Base-by-base conservation (phyloP, 1,140 invertebrate species). In the Pachypeltis micranthus region DNA sequence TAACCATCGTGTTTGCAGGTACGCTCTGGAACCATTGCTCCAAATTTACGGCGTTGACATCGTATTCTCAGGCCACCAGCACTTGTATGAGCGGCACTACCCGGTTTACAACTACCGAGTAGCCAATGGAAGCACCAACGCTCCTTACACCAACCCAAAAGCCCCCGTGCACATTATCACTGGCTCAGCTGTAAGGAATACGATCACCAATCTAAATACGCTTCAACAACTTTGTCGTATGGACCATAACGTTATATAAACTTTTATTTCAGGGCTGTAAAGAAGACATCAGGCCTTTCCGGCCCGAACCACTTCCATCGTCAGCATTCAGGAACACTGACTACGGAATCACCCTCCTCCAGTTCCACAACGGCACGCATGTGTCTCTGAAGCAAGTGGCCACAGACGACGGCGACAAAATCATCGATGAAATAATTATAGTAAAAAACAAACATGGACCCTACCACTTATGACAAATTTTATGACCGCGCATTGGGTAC, bases 11-110 rank as follows among this genome's bases (percentile, higher is more conserved):
- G 16, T 51, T 51, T 10, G 3, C 12, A 75, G 64, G 66, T 77
- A 72, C 67, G 78, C 81, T 1, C 73, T 98, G 55, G 95, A 98
- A 77, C 78, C 91, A 31, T 71, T 98, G 1, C 88, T 98, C 70
- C 85, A 85, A 68, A 79, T 90, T 57, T 85, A 90, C 72, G 91
- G 90, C 55, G 96, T 98, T 21, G 96, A 98, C 77, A 73, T 97
- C 55, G 83, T 86, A 72, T 79, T 98, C 19, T 96, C 93, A 90
- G 94, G 91, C 0, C 95, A 98, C 75, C 92, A 97, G 73, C 94
- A 98, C 76, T 88, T 88, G 25, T 98, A 98, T 73, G 93, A 98
- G 77, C 78, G 96, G 31, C 26, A 19, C 1, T 59, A 23, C n/a
- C 57, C 57, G n/a, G 4, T 59, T 19, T 59, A 59, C 29, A 28